Evolutionary conservation across 2,797 vertebrate genomes (phyloP).

Genomic region (Myiothlypis chrysogaster): DNA sequence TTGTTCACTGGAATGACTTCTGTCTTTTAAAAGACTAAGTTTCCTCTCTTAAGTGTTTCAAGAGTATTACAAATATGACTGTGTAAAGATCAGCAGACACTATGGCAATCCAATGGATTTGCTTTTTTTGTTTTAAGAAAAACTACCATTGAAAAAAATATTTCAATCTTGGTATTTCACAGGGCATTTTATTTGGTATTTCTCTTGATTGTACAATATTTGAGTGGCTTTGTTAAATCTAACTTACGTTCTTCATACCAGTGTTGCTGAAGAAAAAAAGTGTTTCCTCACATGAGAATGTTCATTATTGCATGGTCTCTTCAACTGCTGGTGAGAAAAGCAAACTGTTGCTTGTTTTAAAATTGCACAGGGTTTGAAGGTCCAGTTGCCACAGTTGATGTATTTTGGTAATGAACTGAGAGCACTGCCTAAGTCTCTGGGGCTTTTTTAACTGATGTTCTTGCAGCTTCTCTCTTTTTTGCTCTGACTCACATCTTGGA

Average conservation of each 20-base stretch:
- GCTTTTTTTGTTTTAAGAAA: background rate
- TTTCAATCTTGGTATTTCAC: background rate
- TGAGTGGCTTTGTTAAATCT: background rate
- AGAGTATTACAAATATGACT: background rate
- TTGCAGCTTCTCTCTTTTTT: background rate
- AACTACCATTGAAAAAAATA: background rate
- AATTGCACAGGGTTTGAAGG: background rate
- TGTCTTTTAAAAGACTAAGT: background rate
- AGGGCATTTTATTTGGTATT: background rate
- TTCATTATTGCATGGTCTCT: background rate
- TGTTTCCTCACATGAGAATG: background rate
- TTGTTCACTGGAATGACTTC: background rate
- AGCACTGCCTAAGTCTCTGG: background rate
- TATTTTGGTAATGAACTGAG: background rate
- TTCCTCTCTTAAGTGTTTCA: background rate
- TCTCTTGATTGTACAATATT: background rate
- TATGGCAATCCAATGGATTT: background rate
- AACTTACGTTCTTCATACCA: background rate
- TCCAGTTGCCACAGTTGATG: background rate
- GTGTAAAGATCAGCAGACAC: background rate
- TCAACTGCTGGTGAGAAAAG: background rate
- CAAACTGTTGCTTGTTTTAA: background rate
- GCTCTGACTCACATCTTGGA: slow-evolving; percentile 41
- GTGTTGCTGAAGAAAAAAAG: background rate
- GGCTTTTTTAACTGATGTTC: background rate